A percentile compares a stretch with the other conserved stretches of the same genome.
Conservation (phyloP, 2,888 invertebrate species). For the Drosophila paramelanica region DNA sequence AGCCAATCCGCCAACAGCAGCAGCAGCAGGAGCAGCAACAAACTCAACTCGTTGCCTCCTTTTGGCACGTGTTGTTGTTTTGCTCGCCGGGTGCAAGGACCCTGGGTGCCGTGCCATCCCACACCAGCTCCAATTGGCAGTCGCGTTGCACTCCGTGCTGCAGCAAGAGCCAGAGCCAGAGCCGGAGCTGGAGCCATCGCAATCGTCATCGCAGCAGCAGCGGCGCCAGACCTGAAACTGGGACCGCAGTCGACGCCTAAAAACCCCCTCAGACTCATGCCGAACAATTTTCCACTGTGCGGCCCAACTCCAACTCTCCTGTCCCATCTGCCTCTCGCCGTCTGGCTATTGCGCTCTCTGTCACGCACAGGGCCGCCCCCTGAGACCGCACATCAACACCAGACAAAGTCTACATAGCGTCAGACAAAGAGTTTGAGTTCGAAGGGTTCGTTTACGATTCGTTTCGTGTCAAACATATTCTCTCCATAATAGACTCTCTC, state of each 20-base stretch:
- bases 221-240: conserved; percentile 24
- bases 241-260: conserved; percentile 42
- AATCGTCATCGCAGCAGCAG: conserved; percentile 9
- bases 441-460: conserved; percentile 27
- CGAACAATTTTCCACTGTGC: conserved; percentile 11
- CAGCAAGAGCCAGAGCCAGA: conserved; percentile 7
- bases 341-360: conserved; percentile 11
- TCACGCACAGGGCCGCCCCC: conserved; percentile 4
- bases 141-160: conserved; percentile 65
- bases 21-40: conserved; percentile 47
- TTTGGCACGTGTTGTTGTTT: conserved; percentile 58
- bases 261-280: conserved; percentile 12
- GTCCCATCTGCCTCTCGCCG: not conserved
- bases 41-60: conserved; percentile 56
- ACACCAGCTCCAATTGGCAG: conserved; percentile 11
- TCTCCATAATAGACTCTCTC: conserved; percentile 40
- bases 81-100: conserved; percentile 58
- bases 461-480: conserved; percentile 22
- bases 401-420: conserved; percentile 54
- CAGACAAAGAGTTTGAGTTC: conserved; percentile 46
- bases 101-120: conserved; percentile 9
- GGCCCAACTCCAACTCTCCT: conserved; percentile 22
- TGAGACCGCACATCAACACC: conserved; percentile 39
- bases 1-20: conserved; percentile 67
- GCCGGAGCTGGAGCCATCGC: conserved; percentile 17